Percentiles rank a stretch among this genome's conserved stretches.
Evolutionary conservation across 2,888 invertebrate species (phyloP).

Genomic region (Sylvicola fuscatus): DNA sequence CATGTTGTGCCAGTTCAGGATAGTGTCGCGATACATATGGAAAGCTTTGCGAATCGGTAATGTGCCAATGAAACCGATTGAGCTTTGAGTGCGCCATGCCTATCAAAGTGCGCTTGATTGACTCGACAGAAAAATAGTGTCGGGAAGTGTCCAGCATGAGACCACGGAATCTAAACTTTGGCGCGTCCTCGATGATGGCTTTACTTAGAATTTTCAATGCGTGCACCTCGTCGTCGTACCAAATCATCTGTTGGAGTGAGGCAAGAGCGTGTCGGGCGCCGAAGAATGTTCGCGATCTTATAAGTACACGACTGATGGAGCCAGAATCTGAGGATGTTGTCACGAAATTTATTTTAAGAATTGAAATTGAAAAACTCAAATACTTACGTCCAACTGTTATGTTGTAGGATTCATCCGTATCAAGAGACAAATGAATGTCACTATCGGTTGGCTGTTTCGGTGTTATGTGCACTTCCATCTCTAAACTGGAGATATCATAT

Average conservation of each 20-base stretch:
- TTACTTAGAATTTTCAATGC: slow-evolving; percentile 41
- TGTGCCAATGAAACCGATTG: slow-evolving; percentile 87
- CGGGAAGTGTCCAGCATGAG: slow-evolving; percentile 79
- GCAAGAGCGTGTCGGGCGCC: slow-evolving; percentile 61
- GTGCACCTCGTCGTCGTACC: slow-evolving; percentile 50
- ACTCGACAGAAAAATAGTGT: slow-evolving; percentile 61
- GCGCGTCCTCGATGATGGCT: slow-evolving; percentile 52
- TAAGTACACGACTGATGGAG: slow-evolving; percentile 31
- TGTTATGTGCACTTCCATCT: slow-evolving; percentile 27
- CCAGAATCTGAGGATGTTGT: slow-evolving; percentile 14
- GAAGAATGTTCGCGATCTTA: slow-evolving; percentile 46
- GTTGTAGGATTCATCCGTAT: slow-evolving; percentile 56
- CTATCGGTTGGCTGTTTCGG: slow-evolving; percentile 24
- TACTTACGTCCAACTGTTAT: slow-evolving; percentile 32
- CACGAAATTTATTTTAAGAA: neutral
- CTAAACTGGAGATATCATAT: slow-evolving; percentile 19
- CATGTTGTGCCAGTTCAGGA: slow-evolving; percentile 61
- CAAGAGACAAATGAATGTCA: slow-evolving; percentile 36
- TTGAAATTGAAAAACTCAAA: neutral
- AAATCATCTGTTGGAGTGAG: slow-evolving; percentile 58
- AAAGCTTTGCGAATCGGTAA: slow-evolving; percentile 82
- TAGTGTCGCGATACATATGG: slow-evolving; percentile 58
- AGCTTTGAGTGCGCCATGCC: slow-evolving; percentile 80
- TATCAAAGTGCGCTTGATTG: slow-evolving; percentile 52
- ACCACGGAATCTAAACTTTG: slow-evolving; percentile 53